Conservation (phyloP, 1,140 invertebrate species). For the Anastrepha obliqua region DNA sequence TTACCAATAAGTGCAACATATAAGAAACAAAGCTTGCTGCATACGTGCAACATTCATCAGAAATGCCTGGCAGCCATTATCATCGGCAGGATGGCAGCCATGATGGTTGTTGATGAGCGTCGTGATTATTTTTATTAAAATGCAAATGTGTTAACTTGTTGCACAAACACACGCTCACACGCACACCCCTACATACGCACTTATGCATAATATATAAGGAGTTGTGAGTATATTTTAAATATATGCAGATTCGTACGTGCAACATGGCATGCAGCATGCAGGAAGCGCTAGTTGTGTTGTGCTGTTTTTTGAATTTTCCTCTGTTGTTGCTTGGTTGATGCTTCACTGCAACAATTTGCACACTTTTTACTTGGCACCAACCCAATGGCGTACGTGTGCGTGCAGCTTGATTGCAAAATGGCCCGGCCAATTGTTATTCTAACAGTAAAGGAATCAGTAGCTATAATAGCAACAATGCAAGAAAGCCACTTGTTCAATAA, state of each 20-base stretch:
- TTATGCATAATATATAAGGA: background rate
- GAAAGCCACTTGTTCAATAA: too few species aligned
- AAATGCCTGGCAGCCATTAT: background rate
- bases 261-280: background rate
- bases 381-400: background rate
- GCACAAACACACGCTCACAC: background rate
- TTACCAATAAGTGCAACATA: background rate
- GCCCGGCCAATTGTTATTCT: background rate
- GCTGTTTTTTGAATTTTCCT: background rate
- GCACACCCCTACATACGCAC: background rate
- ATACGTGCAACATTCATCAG: conserved; percentile 18
- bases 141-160: conserved; percentile 44
- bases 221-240: background rate
- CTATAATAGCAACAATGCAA: too few species aligned
- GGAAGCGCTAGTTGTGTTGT: background rate
- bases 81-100: background rate
- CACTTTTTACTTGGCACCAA: background rate
- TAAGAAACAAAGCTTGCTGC: background rate
- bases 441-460: background rate
- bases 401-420: background rate
- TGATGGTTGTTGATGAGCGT: conserved; percentile 14
- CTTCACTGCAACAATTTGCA: background rate
- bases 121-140: conserved; percentile 43
- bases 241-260: background rate
- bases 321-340: background rate